phyloP scores from a whole-genome alignment of 1,140 invertebrate genomes.

The Microplitis demolitor region DNA sequence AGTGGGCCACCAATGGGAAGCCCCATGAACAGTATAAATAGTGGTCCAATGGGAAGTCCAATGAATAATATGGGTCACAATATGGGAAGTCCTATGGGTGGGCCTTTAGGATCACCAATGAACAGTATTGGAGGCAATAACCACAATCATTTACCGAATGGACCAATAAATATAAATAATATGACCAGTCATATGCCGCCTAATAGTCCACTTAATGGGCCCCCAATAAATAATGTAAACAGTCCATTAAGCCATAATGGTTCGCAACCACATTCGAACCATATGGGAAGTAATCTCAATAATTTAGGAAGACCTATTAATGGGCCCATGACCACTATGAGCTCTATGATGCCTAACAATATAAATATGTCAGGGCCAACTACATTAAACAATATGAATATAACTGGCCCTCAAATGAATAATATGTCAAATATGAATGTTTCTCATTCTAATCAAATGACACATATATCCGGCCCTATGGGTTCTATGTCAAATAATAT shows the following conservation, averaged over 20 bases:
- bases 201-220: slow-evolving; percentile 56
- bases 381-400: slow-evolving; percentile 58
- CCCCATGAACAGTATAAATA: slow-evolving; percentile 71
- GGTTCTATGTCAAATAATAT: slow-evolving; percentile 57
- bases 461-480: slow-evolving; percentile 68
- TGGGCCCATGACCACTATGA: slow-evolving; percentile 67
- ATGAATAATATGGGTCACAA: slow-evolving; percentile 61
- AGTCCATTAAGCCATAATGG: slow-evolving; percentile 58
- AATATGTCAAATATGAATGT: slow-evolving; percentile 67
- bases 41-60: slow-evolving; percentile 68
- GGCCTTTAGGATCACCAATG: slow-evolving; percentile 57
- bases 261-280: slow-evolving; percentile 63
- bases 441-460: slow-evolving; percentile 62
- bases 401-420: slow-evolving; percentile 63
- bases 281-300: slow-evolving; percentile 63
- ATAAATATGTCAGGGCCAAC: slow-evolving; percentile 56
- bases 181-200: slow-evolving; percentile 60
- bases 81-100: slow-evolving; percentile 60
- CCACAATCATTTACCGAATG: slow-evolving; percentile 55
- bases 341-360: slow-evolving; percentile 63
- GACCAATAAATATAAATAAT: slow-evolving; percentile 59
- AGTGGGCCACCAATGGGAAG: slow-evolving; percentile 73
- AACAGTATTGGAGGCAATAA: slow-evolving; percentile 51
- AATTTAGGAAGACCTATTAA: slow-evolving; percentile 65
- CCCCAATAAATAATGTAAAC: slow-evolving; percentile 58